phyloP scores from a whole-genome alignment of 2,797 vertebrate species.

The Myotis daubentonii region DNA sequence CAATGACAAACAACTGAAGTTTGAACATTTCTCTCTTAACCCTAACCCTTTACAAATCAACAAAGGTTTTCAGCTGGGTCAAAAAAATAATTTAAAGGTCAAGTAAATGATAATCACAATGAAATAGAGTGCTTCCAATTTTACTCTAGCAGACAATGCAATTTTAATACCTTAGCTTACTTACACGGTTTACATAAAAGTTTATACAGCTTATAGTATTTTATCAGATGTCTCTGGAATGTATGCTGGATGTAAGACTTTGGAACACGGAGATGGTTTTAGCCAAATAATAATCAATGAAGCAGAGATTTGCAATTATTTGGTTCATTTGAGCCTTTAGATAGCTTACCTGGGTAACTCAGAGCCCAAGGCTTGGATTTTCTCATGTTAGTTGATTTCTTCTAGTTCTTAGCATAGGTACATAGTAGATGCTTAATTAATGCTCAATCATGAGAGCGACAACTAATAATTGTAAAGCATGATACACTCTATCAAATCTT shows the following conservation, averaged over 20 bases:
- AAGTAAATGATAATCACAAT: slow-evolving; percentile 26
- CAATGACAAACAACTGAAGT: background rate
- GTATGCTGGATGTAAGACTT: background rate
- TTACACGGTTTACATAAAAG: background rate
- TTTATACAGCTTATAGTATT: background rate
- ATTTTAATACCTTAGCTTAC: background rate
- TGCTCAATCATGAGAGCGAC: background rate
- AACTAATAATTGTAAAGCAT: background rate
- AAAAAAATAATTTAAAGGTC: slow-evolving; percentile 1
- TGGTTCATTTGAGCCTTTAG: background rate
- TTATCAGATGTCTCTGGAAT: background rate
- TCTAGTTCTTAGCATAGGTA: background rate
- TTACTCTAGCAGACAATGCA: background rate
- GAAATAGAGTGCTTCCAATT: slow-evolving; percentile 16
- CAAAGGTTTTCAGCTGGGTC: background rate
- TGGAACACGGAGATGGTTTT: background rate
- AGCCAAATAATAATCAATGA: background rate
- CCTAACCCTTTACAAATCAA: background rate
- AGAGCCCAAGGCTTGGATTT: background rate
- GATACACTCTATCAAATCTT: background rate
- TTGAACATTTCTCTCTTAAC: background rate
- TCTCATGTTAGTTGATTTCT: background rate
- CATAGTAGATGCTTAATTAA: background rate
- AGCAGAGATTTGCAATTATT: background rate
- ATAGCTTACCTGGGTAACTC: background rate